Evolutionary conservation across 2,888 invertebrate genomes (phyloP), one percentile per base, ranked within the genome.

Genomic region (Cantharis flavilabris): DNA sequence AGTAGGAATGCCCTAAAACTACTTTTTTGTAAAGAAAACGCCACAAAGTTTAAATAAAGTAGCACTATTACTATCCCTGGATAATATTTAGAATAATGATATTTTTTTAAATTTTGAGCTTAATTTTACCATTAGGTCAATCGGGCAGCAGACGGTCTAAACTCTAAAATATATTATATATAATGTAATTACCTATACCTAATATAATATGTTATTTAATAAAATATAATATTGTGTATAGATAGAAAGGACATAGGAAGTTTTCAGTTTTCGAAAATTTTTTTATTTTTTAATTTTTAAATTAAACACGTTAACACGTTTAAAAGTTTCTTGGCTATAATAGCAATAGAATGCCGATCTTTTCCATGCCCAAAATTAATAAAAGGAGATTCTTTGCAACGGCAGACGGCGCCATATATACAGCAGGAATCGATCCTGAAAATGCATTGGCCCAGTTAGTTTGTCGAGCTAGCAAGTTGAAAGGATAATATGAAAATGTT

Each of bases 391-490:
- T 30, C 33, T 70, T 67, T 67, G 18, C 20, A 18, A 64, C 30
- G 63, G 78, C 70, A 75, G 80, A 74, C 76, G 78, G 76, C 80
- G 80, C 75, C 78, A 72, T 65, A 78, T 65, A 78, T 73, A 69
- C 71, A 69, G 71, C 73, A 74, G 69, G 75, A 73, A 78, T 80
- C 80, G 80, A 80, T 80, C 76, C 73, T 75, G 71, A 67, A 28
- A 71, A 69, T 72, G 72, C 78, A 76, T 73, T 70, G 71, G 76
- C 75, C 78, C 80, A 74, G 30, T 72, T 74, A 72, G 69, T 16
- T 73, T 62, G 18, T 73, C 65, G 67, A 69, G 69, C 73, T 73
- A 69, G 71, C n/a, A 23, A 62, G 73, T 16, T 33, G 72, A 69
- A 67, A 77, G 71, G 74, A 77, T 69, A 76, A 71, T 33, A 14